phyloP scores from a whole-genome alignment of 2,113 vertebrate genomes.

The Strix aluco region DNA sequence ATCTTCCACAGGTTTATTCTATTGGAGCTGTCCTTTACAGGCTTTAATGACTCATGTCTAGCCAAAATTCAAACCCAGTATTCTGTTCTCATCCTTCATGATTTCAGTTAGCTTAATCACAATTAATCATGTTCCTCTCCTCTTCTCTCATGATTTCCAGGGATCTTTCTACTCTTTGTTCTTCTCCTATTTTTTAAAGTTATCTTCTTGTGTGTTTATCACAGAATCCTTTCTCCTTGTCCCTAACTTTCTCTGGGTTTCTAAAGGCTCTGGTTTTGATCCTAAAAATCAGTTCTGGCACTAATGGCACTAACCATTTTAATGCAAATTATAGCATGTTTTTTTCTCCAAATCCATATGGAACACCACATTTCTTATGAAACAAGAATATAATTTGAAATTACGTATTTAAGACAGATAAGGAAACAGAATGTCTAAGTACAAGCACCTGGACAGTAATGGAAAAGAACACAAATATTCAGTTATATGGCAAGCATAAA shows the following conservation, averaged over 20 bases:
- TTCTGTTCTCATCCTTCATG: not conserved
- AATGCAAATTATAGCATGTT: not conserved
- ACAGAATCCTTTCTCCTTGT: not conserved
- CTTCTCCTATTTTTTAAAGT: not conserved
- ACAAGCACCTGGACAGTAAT: conserved; percentile 6
- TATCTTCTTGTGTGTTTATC: not conserved
- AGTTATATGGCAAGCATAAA: not conserved
- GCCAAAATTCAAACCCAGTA: not conserved
- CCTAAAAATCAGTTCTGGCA: not conserved
- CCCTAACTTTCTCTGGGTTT: not conserved
- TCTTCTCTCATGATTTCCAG: not conserved
- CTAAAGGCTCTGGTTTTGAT: not conserved
- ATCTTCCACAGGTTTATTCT: not conserved
- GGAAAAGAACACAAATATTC: conserved; percentile 11
- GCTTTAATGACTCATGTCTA: not conserved
- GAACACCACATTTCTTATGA: not conserved
- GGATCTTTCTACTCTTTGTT: not conserved
- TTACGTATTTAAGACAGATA: not conserved
- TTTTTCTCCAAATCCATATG: not conserved
- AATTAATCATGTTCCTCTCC: not conserved
- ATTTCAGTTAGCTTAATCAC: not conserved
- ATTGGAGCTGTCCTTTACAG: not conserved
- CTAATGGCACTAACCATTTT: not conserved
- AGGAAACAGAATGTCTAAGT: not conserved
- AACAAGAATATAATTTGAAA: not conserved